Base-by-base conservation (phyloP, 2,113 vertebrate species). In the Urocitellus parryii region DNA sequence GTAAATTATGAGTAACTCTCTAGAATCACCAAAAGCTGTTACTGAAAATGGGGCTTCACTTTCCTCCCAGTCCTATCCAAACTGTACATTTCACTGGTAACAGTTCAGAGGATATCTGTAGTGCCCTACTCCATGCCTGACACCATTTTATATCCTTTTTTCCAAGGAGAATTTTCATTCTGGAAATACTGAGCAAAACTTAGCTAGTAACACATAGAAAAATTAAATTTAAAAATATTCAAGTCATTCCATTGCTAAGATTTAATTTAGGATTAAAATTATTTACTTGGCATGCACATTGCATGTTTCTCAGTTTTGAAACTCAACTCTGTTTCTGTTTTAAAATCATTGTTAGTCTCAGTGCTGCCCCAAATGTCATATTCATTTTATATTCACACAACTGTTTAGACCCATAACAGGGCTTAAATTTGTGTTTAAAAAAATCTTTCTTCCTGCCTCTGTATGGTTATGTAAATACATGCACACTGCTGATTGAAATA, bases 281-380 rank as follows among this genome's bases (percentile, higher is more conserved):
- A 84, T 95, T 92, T 48, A 74, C 82, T 65, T 88, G 86, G 42
- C 24, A 12, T 53, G 34, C 2, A 7, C 42, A 34, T 58, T 85
- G 74, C 25, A 32, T 1, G 86, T 39, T 14, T 72, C 45, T 93
- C n/a, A 25, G 61, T 86, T 89, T 94, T 48, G 1, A 92, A 88
- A 90, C 25, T 58, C 56, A 89, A 86, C 48, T 29, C 25, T 65
- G 27, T 45, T 96, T 90, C 83, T 42, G 65, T 56, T 97, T 97
- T 79, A 61, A 93, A 77, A 93, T 29, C 48, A 53, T 25, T 48
- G 8, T 96, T 74, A 72, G 0, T 80, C 78, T 48, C 89, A 45
- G 6, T 67, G 34, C 16, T 93, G 91, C 72, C 53, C 24, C 80
- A 79, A 76, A 79, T 95, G 24, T 63, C 14, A 67, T 3, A 63